Base-by-base conservation (phyloP, 2,797 vertebrate genomes). In the Heterohyrax brucei region DNA sequence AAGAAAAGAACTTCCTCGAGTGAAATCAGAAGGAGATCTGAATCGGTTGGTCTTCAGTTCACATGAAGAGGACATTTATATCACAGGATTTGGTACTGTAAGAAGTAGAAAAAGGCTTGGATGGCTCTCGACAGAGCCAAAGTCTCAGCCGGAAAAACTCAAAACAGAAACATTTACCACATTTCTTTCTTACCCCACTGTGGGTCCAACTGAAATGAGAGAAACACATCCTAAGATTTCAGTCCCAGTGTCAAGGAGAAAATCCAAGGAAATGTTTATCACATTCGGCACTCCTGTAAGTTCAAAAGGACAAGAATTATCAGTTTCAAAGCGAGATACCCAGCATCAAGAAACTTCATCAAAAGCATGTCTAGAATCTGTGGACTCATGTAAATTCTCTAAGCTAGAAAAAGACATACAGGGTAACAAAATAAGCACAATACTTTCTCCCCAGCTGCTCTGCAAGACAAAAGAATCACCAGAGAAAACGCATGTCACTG, bases 131-230 rank as follows among this genome's bases (percentile, higher is more conserved):
- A 39, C 72, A 61, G 77, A 13, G 46, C 87, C 75, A 91, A 89
- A 91, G 26, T 19, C 53, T 80, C 89, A 73, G 46, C 56, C 66
- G 86, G 87, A 61, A 89, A 88, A 85, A 33, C n/a, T 56, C 46
- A 84, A 66, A 82, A 75, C 87, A 75, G 78, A 94, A 76, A 26
- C 30, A 66, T 48, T 9, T 24, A 19, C 66, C 59, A 10, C n/a
- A 0, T 84, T 76, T 90, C 61, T 92, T 87, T 84, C 95, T 53
- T 87, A 46, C 61, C 61, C 82, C 33, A 46, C 82, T 39, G 9
- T 10, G 18, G 48, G 62, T 64, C 48, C 64, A 33, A 46, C 5
- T 48, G 66, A 87, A 84, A 76, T 16, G 19, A 59, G 50, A 53
- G 83, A 91, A 76, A 5, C 24, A 46, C 66, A n/a, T 39, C 28